These are phyloP conservation scores for Pelusios castaneus DNA, from an alignment of 2,113 vertebrate species.

Conservation along the genomic window DNA sequence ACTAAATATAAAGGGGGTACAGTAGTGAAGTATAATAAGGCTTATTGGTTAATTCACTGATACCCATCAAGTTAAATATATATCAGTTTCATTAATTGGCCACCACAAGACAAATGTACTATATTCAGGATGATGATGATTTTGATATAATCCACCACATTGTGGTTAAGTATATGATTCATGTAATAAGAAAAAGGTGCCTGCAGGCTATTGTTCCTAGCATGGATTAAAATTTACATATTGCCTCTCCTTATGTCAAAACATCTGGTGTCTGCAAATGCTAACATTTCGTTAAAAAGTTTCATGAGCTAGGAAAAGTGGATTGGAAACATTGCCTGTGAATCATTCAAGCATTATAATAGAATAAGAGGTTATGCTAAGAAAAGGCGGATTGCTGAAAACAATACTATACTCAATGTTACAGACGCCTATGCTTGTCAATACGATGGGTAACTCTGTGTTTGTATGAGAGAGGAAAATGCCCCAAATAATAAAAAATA, in stretches of 20 bases:
- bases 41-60: constrained; percentile 64
- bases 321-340: constrained; percentile 72
- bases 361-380: constrained; percentile 73
- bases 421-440: constrained; percentile 72
- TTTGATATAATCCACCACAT: constrained; percentile 73
- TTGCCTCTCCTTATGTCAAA: constrained; percentile 85
- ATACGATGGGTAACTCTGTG: constrained; percentile 38
- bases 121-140: constrained; percentile 68
- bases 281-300: constrained; percentile 80
- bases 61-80: constrained; percentile 70
- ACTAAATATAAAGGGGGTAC: constrained; percentile 47
- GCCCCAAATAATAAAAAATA: not conserved
- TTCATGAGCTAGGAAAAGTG: constrained; percentile 75
- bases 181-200: constrained; percentile 80
- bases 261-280: constrained; percentile 82
- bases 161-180: constrained; percentile 81
- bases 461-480: constrained; percentile 19
- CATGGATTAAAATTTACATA: constrained; percentile 84
- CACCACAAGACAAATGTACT: constrained; percentile 72
- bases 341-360: constrained; percentile 78
- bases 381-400: constrained; percentile 64
- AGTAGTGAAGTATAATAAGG: constrained; percentile 45
- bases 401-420: constrained; percentile 57
- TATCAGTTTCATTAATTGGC: constrained; percentile 76
- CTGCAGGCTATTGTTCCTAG: constrained; percentile 81